Percentiles rank a stretch among this genome's conserved stretches.
phyloP scores from a whole-genome alignment of 92 coral and sea anemone genomes.

The Porites lobata region DNA sequence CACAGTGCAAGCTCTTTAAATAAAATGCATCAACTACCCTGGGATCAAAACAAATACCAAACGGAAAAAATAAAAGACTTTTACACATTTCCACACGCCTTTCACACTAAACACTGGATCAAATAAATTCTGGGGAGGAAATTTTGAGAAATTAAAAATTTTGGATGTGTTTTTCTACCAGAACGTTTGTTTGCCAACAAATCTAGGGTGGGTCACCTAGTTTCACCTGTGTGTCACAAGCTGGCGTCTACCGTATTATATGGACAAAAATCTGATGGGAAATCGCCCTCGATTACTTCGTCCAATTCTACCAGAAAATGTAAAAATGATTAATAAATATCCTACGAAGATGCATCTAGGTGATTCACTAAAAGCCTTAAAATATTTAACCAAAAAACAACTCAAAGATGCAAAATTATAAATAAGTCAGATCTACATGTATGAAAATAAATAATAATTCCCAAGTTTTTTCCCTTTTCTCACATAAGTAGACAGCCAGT shows the following conservation, averaged over 20 bases:
- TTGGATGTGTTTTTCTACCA: not conserved
- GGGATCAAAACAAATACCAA: conserved; percentile 8
- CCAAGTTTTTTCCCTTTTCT: not conserved
- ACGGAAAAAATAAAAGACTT: conserved; percentile 1
- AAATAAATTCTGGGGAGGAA: not conserved
- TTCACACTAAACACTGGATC: not conserved
- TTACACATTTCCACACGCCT: not conserved
- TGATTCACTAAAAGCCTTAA: conserved; percentile 52
- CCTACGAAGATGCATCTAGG: conserved; percentile 21
- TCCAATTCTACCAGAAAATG: conserved; percentile 4
- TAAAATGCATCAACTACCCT: not conserved
- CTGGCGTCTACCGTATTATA: not conserved
- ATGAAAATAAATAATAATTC: conserved; percentile 24
- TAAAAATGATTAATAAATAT: conserved; percentile 1
- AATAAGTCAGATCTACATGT: conserved; percentile 24
- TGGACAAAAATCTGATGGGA: not conserved
- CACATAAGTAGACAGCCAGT: not conserved
- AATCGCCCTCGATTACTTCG: conserved; percentile 1
- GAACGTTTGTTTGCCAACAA: conserved; percentile 27
- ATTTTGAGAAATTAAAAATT: not conserved
- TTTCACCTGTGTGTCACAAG: conserved; percentile 36
- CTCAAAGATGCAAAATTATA: conserved; percentile 36
- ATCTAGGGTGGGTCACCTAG: conserved; percentile 29
- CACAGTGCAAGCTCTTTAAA: conserved; percentile 22
- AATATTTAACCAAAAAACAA: conserved; percentile 26